phyloP scores from a whole-genome alignment of 2,113 vertebrate species.

The Pleuronectes platessa region DNA sequence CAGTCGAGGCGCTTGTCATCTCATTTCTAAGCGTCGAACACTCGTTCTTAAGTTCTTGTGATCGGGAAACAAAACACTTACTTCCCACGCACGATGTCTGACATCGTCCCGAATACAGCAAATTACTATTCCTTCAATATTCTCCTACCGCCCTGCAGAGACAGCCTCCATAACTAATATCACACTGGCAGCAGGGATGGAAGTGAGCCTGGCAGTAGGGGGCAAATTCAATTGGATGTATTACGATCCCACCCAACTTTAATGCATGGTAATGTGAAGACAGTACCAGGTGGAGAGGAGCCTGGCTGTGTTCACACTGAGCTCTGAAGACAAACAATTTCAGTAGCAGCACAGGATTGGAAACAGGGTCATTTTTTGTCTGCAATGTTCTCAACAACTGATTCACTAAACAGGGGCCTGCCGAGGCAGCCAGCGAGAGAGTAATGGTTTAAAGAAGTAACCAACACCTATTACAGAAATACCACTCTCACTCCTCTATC shows the following conservation, averaged over 20 bases:
- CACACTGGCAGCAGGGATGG: constrained; percentile 43
- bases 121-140: constrained; percentile 55
- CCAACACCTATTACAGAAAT: constrained; percentile 61
- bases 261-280: constrained; percentile 70
- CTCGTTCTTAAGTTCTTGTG: constrained; percentile 8
- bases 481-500: constrained; percentile 35
- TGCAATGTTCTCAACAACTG: constrained; percentile 53
- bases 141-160: constrained; percentile 36
- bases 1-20: constrained; percentile 10
- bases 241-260: constrained; percentile 58
- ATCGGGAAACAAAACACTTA: constrained; percentile 25
- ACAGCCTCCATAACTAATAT: constrained; percentile 51
- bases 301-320: constrained; percentile 28
- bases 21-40: not conserved
- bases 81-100: constrained; percentile 27
- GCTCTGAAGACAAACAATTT: constrained; percentile 60
- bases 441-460: constrained; percentile 65
- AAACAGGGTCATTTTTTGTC: constrained; percentile 58
- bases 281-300: constrained; percentile 45
- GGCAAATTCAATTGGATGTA: constrained; percentile 63
- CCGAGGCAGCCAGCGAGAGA: constrained; percentile 60
- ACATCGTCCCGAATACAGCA: constrained; percentile 20
- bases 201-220: constrained; percentile 45
- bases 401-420: constrained; percentile 58
- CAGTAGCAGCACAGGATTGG: constrained; percentile 39